Evolutionary conservation across 2,888 invertebrate genomes (phyloP).

Genomic region (Cacoxenus indagator): DNA sequence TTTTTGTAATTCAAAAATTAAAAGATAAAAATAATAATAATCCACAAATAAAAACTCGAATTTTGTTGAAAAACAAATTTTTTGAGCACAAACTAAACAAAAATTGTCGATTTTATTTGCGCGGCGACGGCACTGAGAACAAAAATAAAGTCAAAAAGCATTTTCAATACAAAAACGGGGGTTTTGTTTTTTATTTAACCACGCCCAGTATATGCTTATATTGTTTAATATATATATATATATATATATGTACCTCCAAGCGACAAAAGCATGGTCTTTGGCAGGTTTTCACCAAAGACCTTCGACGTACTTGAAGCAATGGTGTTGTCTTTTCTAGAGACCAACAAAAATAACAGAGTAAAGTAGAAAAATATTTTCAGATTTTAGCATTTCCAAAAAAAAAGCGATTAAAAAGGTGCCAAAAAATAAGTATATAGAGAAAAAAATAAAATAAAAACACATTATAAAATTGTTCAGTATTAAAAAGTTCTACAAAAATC

Average conservation of each 20-base stretch:
- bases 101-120: conserved; percentile 50
- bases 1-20: conserved; percentile 25
- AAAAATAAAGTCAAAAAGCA: conserved; percentile 45
- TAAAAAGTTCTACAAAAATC: too few species aligned
- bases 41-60: conserved; percentile 31
- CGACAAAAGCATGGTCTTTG: too few species aligned
- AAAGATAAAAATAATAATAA: conserved; percentile 26
- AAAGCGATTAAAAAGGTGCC: too few species aligned
- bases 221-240: background rate
- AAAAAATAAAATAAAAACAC: too few species aligned
- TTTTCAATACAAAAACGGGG: conserved; percentile 49
- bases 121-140: conserved; percentile 30
- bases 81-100: conserved; percentile 30
- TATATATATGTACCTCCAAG: background rate
- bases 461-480: too few species aligned
- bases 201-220: background rate
- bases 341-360: too few species aligned
- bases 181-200: conserved; percentile 59
- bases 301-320: too few species aligned
- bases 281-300: too few species aligned
- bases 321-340: too few species aligned
- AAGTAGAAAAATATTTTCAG: too few species aligned
- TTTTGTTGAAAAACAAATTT: conserved; percentile 27
- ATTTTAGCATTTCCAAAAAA: too few species aligned
- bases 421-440: too few species aligned